A percentile compares a stretch with the other conserved stretches of the same genome.
Evolutionary conservation across 2,113 vertebrate species (phyloP).

Genomic region (Delphinapterus leucas): DNA sequence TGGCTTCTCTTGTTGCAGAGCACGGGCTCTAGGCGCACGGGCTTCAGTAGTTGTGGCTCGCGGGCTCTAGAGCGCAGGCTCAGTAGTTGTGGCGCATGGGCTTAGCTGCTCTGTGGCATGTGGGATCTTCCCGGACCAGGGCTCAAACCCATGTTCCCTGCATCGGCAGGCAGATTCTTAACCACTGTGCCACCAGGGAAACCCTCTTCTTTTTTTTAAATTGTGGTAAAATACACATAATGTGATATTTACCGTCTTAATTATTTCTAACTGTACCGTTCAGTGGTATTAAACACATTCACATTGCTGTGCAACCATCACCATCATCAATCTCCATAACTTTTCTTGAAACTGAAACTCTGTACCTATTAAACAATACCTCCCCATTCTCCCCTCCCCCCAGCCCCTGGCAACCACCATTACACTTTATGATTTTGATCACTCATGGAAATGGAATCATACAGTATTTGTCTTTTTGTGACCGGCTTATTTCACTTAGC

Average conservation of each 20-base stretch:
- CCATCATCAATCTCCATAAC: neutral
- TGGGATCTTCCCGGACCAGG: too few species aligned
- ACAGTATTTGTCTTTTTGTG: neutral
- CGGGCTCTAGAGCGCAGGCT: too few species aligned
- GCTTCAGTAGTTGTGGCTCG: too few species aligned
- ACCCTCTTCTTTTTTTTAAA: too few species aligned
- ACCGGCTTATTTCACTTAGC: neutral
- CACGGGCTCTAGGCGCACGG: too few species aligned
- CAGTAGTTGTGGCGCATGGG: too few species aligned
- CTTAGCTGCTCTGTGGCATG: too few species aligned
- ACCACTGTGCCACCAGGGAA: too few species aligned
- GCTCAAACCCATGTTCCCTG: too few species aligned
- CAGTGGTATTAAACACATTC: neutral
- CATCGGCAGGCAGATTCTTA: too few species aligned
- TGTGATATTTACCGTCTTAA: neutral
- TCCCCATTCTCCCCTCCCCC: neutral
- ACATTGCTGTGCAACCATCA: neutral
- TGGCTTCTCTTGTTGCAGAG: too few species aligned
- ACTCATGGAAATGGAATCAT: neutral
- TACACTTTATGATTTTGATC: neutral
- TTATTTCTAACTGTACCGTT: neutral
- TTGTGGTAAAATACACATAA: neutral
- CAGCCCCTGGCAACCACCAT: neutral
- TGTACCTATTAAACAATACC: neutral
- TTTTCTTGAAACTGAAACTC: neutral